Base-by-base conservation (phyloP, 1,140 invertebrate genomes). In the Pseudomyrmex sp. region DNA sequence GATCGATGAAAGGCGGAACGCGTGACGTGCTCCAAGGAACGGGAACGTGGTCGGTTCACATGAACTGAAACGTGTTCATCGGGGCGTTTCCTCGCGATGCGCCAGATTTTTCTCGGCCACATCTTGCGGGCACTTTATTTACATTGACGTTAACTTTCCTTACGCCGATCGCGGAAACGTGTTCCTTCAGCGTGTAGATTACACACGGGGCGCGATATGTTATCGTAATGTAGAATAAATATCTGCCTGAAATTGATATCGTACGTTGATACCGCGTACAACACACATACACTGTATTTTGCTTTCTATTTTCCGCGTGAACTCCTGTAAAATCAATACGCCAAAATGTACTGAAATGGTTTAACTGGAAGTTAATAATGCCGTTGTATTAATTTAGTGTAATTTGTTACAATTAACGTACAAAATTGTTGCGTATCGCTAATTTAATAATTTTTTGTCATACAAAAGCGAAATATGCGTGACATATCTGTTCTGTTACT, bases 301-400 rank as follows among this genome's bases (percentile, higher is more conserved):
- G 83, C 62, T 87, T 74, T 69, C 68, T 89, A 88, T 88, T 90
- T 85, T 80, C 68, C 69, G 82, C 61, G 65, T 76, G 83, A 90
- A 90, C 89, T 85, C 79, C 74, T 69, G 85, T 88, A 88, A 85
- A 89, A 88, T 87, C 61, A 84, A 91, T 74, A 73, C 74, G 26
- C 12, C 50, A 18, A 20, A 15, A n/a, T 5, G 13, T 44, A 54
- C 26, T 48, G 20, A 12, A 63, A 50, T 35, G 10, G 15, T 48
- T 63, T 65, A 50, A 2, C 13, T 18, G n/a, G 10, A 54, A 35
- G 5, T 58, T 72, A 72, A 56, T 54, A 35, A 69, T 50, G 18
- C 46, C 35, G 35, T 35, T 35, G 35, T 35, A n/a, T 69, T 68
- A 68, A 68, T 68, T 7, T 15, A 68, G 13, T 52, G 48, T 52